Evolutionary conservation across 2,888 invertebrate species (phyloP).

Genomic region (Margaritifera margaritifera): DNA sequence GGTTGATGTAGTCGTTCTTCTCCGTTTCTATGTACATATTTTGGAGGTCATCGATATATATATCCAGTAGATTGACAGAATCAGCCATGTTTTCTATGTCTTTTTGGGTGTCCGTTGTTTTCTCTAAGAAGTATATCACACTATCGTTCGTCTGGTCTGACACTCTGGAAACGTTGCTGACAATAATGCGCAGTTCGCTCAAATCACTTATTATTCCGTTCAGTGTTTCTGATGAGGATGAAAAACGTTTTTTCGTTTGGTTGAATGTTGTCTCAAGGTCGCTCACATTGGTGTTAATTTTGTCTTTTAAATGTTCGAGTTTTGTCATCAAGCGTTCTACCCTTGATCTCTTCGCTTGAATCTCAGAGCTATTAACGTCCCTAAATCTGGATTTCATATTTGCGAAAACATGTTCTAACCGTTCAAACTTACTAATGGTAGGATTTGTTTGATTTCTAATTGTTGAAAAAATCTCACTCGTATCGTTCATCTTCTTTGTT

Average conservation of each 20-base stretch:
- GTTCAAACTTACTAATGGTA: background rate
- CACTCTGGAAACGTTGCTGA: no score
- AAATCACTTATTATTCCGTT: no score
- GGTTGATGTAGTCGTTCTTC: slow-evolving; percentile 11
- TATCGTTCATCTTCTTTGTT: background rate
- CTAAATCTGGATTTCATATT: slow-evolving; percentile 8
- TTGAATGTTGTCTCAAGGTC: no score
- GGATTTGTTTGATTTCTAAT: background rate
- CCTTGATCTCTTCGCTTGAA: background rate
- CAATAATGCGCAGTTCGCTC: no score
- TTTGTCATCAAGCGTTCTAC: background rate
- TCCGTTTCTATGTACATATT: slow-evolving; percentile 1
- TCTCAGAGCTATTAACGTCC: background rate
- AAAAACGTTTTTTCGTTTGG: no score
- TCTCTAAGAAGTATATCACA: no score
- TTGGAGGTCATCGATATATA: slow-evolving; percentile 7
- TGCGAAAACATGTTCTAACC: background rate
- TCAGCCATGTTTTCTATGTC: no score
- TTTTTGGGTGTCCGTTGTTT: no score
- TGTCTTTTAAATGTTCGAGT: background rate
- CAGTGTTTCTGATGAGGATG: no score
- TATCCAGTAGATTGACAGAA: no score
- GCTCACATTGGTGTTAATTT: background rate
- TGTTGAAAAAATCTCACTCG: background rate
- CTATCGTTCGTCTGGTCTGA: no score